Base-by-base conservation (phyloP, 2,888 invertebrate genomes). In the Amphiduros pacificus region DNA sequence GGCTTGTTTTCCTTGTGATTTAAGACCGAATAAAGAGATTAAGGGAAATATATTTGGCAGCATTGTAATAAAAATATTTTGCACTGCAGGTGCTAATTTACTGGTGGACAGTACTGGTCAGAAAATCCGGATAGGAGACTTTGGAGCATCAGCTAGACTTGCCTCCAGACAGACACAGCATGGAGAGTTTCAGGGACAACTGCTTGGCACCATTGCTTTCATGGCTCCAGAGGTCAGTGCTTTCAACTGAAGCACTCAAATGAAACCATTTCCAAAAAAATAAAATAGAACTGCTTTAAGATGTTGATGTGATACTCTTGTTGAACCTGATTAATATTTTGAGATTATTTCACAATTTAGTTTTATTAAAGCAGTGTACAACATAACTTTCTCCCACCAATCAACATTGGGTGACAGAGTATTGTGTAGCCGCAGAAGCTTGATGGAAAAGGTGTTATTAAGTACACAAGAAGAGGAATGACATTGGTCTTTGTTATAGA, bases 181-280 rank as follows among this genome's bases (percentile, higher is more conserved):
- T 26, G 84, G 84, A 41, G 84, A 85, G 67, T 84, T 84, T 66
- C 79, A 83, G 73, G 84, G 84, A 9, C 83, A 85, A 69, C 70
- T 85, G 58, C 71, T 83, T 32, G 85, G 85, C 2, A 85, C 85
- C 29, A 81, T 84, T 50, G 84, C 84, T 11, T 85, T 85, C 68
- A 85, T 85, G 84, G 85, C 85, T 41, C 85, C 85, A 55, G 85
- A 85, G 79, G 84, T 82, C 65, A 55, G 64, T 40, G n/a, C n/a
- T n/a, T n/a, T n/a, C n/a, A n/a, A n/a, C n/a, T n/a, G n/a, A n/a
- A 36, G 9, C 14, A 36, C 14, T 36, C 14, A 14, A 36, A 36
- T 36, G 9, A 14, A 36, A 36, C 9, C 14, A 14, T 14, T 36
- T 36, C 36, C 9, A 9, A 36, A 14, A 36, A 14, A 36, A 36